Base-by-base conservation (phyloP, 2,113 vertebrate genomes). In the Muntiacus muntjak region DNA sequence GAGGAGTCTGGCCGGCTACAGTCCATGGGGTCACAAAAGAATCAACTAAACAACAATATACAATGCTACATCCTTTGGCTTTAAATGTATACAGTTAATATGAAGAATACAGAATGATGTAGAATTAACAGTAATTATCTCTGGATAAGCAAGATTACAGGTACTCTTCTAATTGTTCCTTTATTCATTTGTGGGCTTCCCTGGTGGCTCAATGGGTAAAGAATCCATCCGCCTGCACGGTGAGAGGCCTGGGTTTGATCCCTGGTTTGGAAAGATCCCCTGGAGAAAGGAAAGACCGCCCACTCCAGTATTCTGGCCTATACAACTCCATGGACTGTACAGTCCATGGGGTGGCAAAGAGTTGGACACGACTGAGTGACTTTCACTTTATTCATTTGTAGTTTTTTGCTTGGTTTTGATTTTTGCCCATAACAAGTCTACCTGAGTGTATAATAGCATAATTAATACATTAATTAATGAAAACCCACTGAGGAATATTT, bases 341-440 rank as follows among this genome's bases (percentile, higher is more conserved):
- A 23, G n/a, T 71, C 19, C n/a, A 23, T 25, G 19, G 1, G 67
- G 19, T 40, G 19, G 36, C n/a, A 74, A 25, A 74, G 21, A 74
- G 19, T 40, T 0, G 5, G n/a, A 71, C 19, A 23, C 0, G 0
- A 71, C 67, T 71, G 10, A 23, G 67, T 0, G 0, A 71, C 21
- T 71, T 71, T 71, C 67, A 23, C 67, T 40, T 40, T 23, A 40
- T 40, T 94, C 36, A 85, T 52, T 62, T 92, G 26, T 54, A 89
- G 14, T 83, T 92, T 92, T 89, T 84, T n/a, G 55, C 33, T 60
- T 95, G n/a, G 33, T 71, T 83, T 60, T 92, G n/a, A 28, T 54
- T 94, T 87, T 83, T 71, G 4, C 45, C 26, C 23, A 17, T 84
- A 94, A 85, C 33, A 92, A 86, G 81, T 3, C 57, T 55, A 87